A percentile compares a stretch with the other conserved stretches of the same genome.
phyloP scores from a whole-genome alignment of 2,113 vertebrate species.

The Nibea albiflora region DNA sequence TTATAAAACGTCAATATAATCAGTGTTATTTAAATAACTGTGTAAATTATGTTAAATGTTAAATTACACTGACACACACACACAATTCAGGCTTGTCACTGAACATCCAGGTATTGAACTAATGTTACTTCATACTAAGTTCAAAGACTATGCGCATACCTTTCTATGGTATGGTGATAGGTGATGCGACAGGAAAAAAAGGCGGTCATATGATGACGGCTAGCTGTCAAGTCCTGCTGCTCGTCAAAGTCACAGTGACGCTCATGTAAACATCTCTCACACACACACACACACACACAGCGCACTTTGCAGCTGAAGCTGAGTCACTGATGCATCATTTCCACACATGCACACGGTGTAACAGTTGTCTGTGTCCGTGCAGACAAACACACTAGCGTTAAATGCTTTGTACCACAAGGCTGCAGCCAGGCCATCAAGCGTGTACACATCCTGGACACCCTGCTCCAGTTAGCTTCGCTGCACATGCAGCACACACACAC shows the following conservation, averaged over 20 bases:
- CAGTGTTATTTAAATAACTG: not conserved
- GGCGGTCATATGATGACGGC: slow-evolving; percentile 45
- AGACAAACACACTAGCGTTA: slow-evolving; percentile 19
- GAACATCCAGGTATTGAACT: slow-evolving; percentile 24
- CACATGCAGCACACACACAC: slow-evolving; percentile 53
- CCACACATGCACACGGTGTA: slow-evolving; percentile 43
- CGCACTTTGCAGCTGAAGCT: slow-evolving; percentile 66
- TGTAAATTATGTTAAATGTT: not conserved
- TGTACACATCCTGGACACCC: slow-evolving; percentile 66
- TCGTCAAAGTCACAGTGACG: slow-evolving; percentile 58
- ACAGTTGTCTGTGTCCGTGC: slow-evolving; percentile 31
- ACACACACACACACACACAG: slow-evolving; percentile 9
- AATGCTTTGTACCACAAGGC: slow-evolving; percentile 51
- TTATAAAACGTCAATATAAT: not conserved
- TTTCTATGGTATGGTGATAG: slow-evolving; percentile 11
- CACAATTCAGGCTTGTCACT: not conserved
- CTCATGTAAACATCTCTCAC: slow-evolving; percentile 22
- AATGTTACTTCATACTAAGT: slow-evolving; percentile 14
- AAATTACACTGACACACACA: slow-evolving; percentile 6
- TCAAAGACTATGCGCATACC: not conserved
- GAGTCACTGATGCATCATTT: slow-evolving; percentile 72
- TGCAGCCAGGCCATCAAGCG: slow-evolving; percentile 64
- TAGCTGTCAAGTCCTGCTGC: slow-evolving; percentile 58
- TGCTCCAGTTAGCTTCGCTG: slow-evolving; percentile 79
- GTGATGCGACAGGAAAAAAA: slow-evolving; percentile 20